Conservation (phyloP, 2,797 vertebrate genomes). For the Apogon talboti region DNA sequence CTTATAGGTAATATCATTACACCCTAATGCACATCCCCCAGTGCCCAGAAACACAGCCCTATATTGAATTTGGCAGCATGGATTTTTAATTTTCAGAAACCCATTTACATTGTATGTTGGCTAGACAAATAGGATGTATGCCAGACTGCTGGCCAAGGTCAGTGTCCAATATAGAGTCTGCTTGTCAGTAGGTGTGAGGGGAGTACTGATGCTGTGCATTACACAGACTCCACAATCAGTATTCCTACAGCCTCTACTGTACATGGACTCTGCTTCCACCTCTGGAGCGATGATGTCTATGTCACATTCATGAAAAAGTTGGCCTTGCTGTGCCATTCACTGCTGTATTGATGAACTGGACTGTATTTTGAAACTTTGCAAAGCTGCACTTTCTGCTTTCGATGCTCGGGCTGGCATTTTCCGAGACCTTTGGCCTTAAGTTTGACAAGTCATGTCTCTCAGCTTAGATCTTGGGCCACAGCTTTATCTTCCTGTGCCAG, state of each 20-base stretch:
- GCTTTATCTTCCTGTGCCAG: constrained; percentile 37
- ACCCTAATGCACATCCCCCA: constrained; percentile 66
- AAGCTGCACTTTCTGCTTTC: constrained; percentile 19
- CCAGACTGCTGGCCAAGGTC: constrained; percentile 69
- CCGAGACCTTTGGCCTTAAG: constrained; percentile 35
- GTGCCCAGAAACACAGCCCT: constrained; percentile 52
- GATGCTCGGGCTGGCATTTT: constrained; percentile 6
- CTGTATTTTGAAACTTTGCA: constrained; percentile 12
- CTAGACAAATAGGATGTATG: constrained; percentile 61
- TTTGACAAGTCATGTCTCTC: constrained; percentile 34
- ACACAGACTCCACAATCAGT: constrained; percentile 13
- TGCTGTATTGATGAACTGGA: background rate
- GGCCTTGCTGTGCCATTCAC: background rate
- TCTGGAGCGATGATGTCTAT: background rate
- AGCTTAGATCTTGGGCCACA: constrained; percentile 29
- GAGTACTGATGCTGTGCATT: constrained; percentile 52
- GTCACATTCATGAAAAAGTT: background rate
- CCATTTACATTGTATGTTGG: constrained; percentile 74
- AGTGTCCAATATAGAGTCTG: constrained; percentile 50
- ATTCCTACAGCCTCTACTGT: background rate
- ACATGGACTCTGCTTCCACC: background rate
- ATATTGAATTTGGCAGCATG: constrained; percentile 71
- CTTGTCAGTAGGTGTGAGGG: constrained; percentile 53
- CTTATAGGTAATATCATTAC: constrained; percentile 72
- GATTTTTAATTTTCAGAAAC: constrained; percentile 80